A percentile compares a stretch with the other conserved stretches of the same genome.
Conservation (phyloP, 2,113 vertebrate species). For the Thryonomys swinderianus region DNA sequence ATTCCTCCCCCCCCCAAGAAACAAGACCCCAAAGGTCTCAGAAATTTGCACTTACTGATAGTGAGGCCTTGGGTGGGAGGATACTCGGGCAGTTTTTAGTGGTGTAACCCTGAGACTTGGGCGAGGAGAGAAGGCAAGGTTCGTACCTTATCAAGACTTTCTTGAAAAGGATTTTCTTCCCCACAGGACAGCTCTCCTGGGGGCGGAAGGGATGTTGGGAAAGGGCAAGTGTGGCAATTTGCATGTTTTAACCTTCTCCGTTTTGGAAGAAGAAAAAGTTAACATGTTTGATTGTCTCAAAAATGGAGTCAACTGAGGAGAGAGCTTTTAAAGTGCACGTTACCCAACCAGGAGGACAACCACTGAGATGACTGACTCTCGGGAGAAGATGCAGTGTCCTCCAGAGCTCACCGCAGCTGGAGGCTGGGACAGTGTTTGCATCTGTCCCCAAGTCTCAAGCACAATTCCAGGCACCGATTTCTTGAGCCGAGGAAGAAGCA, state of each 20-base stretch:
- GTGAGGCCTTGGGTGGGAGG: neutral
- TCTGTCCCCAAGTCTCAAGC: neutral
- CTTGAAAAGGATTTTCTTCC: neutral
- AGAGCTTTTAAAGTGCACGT: slow-evolving; percentile 82
- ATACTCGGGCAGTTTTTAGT: neutral
- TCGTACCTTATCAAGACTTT: slow-evolving; percentile 63
- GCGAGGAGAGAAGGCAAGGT: slow-evolving; percentile 14
- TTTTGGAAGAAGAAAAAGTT: slow-evolving; percentile 33
- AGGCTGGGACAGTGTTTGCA: neutral
- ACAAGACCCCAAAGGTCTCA: neutral
- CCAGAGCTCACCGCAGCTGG: neutral
- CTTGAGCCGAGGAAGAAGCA: neutral
- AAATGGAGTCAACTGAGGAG: slow-evolving; percentile 52
- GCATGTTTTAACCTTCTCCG: neutral
- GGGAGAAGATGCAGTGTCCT: slow-evolving; percentile 54
- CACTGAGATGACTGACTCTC: slow-evolving; percentile 75
- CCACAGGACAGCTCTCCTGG: neutral
- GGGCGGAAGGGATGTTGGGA: neutral
- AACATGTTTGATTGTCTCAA: slow-evolving; percentile 78
- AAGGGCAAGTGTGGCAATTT: neutral
- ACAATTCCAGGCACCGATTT: neutral
- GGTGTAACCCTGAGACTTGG: slow-evolving; percentile 53
- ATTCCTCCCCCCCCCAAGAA: neutral
- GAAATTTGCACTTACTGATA: neutral
- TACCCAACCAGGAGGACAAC: slow-evolving; percentile 47